phyloP scores from a whole-genome alignment of 2,888 invertebrate genomes.

The Polymixis flavicincta region DNA sequence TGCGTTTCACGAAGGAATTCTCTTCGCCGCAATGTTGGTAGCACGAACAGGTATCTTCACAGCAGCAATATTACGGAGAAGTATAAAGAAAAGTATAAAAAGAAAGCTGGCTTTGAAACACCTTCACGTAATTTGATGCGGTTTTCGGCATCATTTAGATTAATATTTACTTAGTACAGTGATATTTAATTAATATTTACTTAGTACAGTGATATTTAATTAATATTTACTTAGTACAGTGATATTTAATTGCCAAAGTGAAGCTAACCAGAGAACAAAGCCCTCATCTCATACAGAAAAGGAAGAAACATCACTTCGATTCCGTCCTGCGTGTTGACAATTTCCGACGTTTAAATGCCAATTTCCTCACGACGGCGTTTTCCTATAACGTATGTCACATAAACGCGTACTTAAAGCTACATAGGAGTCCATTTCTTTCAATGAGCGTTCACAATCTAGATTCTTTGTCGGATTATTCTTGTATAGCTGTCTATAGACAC shows the following conservation, averaged over 20 bases:
- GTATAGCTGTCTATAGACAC: not conserved
- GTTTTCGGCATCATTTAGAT: not conserved
- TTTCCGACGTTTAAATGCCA: not conserved
- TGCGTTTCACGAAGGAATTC: too few relatives aligned
- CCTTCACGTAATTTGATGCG: not conserved
- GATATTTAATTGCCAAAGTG: too few relatives aligned
- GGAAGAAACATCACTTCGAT: not conserved
- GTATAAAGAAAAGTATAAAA: too few relatives aligned
- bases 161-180: not conserved
- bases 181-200: not conserved
- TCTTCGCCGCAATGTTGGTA: too few relatives aligned
- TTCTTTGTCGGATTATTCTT: too few relatives aligned
- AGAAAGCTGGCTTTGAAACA: not conserved
- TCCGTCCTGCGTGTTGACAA: not conserved
- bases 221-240: not conserved
- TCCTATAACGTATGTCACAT: not conserved
- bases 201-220: not conserved
- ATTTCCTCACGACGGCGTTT: not conserved
- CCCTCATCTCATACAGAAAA: not conserved
- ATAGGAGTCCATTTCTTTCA: not conserved
- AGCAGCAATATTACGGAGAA: too few relatives aligned
- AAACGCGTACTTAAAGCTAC: not conserved
- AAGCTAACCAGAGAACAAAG: not conserved
- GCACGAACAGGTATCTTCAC: too few relatives aligned
- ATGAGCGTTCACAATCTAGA: not conserved